Base-by-base conservation (phyloP, 2,113 vertebrate species). In the Murina feae region DNA sequence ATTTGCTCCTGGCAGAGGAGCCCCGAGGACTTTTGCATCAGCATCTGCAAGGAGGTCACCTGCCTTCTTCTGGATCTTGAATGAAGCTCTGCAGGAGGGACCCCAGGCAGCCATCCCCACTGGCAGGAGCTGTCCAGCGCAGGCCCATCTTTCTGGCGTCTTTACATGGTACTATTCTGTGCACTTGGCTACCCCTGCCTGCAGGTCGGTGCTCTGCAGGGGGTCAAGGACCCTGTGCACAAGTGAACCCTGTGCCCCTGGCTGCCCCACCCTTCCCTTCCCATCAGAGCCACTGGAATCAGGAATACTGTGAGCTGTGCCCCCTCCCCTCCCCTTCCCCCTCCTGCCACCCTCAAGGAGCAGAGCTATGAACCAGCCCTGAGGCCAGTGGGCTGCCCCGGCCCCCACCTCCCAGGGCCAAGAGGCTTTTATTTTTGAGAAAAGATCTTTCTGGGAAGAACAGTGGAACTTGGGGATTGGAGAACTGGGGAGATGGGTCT, bases 271-370 rank as follows among this genome's bases (percentile, higher is more conserved):
- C 32, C 42, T 4, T 42, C 2, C 3, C 47, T 14, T 53, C 35
- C 37, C 55, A 25, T 58, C 55, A 58, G 28, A 44, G n/a, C n/a
- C n/a, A n/a, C n/a, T n/a, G n/a, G n/a, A n/a, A n/a, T n/a, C n/a
- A n/a, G n/a, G n/a, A n/a, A n/a, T n/a, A n/a, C n/a, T n/a, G n/a
- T n/a, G n/a, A n/a, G n/a, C n/a, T n/a, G n/a, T n/a, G n/a, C n/a
- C n/a, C n/a, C n/a, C n/a, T n/a, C n/a, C n/a, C n/a, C n/a, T n/a
- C n/a, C n/a, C n/a, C n/a, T n/a, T n/a, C n/a, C n/a, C n/a, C n/a
- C n/a, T n/a, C n/a, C n/a, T n/a, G n/a, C n/a, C n/a, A 1, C 14
- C 14, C 5, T 14, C 2, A 5, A 55, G 21, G 5, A 65, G 2
- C 7, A 44, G 55, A 74, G n/a, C 66, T 32, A 49, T 12, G n/a